Conservation (phyloP, 2,888 invertebrate species). For the Drosophila barbarae region DNA sequence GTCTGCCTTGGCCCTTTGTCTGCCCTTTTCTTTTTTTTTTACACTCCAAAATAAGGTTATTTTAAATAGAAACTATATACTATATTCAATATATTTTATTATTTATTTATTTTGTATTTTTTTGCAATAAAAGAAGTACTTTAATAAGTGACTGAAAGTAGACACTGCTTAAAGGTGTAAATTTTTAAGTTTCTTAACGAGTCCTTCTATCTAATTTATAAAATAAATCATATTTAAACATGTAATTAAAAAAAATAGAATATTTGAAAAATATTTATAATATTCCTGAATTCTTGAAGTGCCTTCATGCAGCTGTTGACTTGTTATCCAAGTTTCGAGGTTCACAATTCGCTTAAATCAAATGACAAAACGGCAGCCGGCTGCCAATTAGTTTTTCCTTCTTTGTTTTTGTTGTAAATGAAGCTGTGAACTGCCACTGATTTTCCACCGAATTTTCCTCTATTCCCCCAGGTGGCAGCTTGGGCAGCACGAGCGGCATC, state of each 20-base stretch:
- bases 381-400: constrained; percentile 16
- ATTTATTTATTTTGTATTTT: background rate
- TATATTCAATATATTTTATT: background rate
- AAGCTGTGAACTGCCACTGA: constrained; percentile 7
- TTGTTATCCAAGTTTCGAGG: constrained; percentile 36
- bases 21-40: constrained; percentile 3
- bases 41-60: constrained; percentile 9
- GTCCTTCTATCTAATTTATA: background rate
- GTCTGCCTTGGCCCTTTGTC: constrained; percentile 14
- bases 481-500: constrained; percentile 57
- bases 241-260: background rate
- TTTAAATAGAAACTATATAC: background rate
- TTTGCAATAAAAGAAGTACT: background rate
- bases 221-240: background rate
- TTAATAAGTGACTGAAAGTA: no score
- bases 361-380: constrained; percentile 29
- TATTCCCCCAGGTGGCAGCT: constrained; percentile 60
- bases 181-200: background rate
- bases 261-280: background rate
- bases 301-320: background rate
- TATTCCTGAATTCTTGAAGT: background rate
- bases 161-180: no score
- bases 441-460: background rate
- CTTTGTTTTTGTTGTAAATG: background rate
- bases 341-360: constrained; percentile 26